Percentiles rank a stretch among this genome's conserved stretches.
Evolutionary conservation across 2,797 vertebrate genomes (phyloP).

Genomic region (Phoeniculus purpureus): DNA sequence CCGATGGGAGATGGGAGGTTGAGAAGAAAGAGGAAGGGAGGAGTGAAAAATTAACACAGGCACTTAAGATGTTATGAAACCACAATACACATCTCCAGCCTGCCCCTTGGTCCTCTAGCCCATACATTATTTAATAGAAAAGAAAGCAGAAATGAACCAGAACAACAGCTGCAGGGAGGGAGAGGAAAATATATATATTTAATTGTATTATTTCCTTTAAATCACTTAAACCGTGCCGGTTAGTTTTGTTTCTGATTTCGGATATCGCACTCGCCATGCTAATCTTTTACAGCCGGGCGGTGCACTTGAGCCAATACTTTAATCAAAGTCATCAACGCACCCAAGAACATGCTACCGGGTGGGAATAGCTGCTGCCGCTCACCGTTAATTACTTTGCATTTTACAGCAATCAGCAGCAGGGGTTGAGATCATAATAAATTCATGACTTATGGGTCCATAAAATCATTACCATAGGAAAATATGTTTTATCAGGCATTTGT

Average conservation of each 20-base stretch:
- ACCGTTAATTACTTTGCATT: slow-evolving; percentile 85
- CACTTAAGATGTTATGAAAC: slow-evolving; percentile 71
- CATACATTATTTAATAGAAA: slow-evolving; percentile 77
- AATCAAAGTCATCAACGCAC: slow-evolving; percentile 82
- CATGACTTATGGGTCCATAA: slow-evolving; percentile 86
- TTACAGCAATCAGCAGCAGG: slow-evolving; percentile 85
- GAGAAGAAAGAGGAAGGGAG: slow-evolving; percentile 16
- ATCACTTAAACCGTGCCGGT: slow-evolving; percentile 67
- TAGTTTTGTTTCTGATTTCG: slow-evolving; percentile 83
- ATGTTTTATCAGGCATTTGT: slow-evolving; percentile 83
- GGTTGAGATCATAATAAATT: slow-evolving; percentile 86
- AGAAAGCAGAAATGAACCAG: slow-evolving; percentile 76
- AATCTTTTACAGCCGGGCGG: slow-evolving; percentile 80
- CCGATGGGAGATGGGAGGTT: slow-evolving; percentile 33
- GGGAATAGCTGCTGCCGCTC: slow-evolving; percentile 82
- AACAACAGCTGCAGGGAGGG: slow-evolving; percentile 72
- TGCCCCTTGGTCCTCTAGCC: slow-evolving; percentile 65
- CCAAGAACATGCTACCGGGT: slow-evolving; percentile 81
- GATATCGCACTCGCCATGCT: slow-evolving; percentile 81
- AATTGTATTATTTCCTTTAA: neutral
- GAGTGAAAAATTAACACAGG: slow-evolving; percentile 66
- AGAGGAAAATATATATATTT: slow-evolving; percentile 18
- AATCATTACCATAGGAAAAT: slow-evolving; percentile 86
- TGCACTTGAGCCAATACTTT: slow-evolving; percentile 83
- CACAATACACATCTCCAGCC: slow-evolving; percentile 62